phyloP scores from a whole-genome alignment of 2,113 vertebrate species.

The Burhinus bistriatus region DNA sequence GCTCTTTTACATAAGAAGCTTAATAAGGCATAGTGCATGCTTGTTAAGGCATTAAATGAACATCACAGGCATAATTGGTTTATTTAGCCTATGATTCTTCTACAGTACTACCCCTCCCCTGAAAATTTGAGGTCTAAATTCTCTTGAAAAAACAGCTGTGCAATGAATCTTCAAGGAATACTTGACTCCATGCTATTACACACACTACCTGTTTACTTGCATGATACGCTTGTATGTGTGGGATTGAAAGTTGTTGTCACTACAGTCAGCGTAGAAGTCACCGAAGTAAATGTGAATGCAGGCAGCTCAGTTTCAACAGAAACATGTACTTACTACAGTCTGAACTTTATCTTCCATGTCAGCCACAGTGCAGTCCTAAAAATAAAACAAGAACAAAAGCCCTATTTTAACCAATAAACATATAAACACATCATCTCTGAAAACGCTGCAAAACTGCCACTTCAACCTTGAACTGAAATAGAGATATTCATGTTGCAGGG shows the following conservation, averaged over 20 bases:
- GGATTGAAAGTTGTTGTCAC: background rate
- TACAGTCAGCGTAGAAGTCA: background rate
- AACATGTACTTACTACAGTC: conserved; percentile 86
- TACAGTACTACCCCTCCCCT: background rate
- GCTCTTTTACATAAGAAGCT: background rate
- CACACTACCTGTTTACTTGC: background rate
- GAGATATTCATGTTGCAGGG: background rate
- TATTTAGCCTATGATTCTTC: background rate
- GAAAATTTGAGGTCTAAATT: background rate
- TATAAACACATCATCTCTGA: background rate
- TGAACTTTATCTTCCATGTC: conserved; percentile 98
- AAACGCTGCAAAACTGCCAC: background rate
- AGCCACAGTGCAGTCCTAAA: conserved; percentile 89
- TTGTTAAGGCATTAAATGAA: background rate
- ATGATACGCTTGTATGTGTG: background rate
- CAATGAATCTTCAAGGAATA: background rate
- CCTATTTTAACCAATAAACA: background rate
- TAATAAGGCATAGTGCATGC: background rate
- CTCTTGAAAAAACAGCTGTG: background rate
- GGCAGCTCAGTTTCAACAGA: background rate
- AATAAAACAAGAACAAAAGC: conserved; percentile 30
- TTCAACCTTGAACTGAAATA: background rate
- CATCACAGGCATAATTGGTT: background rate
- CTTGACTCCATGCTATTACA: background rate
- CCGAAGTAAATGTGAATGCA: background rate